Conservation (phyloP, 2,888 invertebrate genomes). For the Allophyes oxyacanthae region DNA sequence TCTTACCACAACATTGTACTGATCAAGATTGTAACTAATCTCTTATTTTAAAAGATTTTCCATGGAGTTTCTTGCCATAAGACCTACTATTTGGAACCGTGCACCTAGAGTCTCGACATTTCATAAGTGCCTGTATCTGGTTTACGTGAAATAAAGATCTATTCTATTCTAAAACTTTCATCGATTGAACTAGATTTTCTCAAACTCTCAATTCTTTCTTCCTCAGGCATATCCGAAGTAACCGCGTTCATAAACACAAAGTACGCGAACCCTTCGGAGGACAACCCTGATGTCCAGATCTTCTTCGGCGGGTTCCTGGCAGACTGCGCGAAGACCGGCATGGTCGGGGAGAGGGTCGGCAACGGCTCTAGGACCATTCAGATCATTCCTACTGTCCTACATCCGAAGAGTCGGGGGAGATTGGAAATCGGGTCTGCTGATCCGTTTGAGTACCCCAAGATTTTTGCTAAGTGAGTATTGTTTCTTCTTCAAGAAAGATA, state of each 20-base stretch:
- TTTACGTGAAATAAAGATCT: too few relatives aligned
- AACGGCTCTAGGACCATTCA: slow-evolving; percentile 91
- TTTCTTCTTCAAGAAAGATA: too few relatives aligned
- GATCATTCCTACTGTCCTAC: slow-evolving; percentile 94
- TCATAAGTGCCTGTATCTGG: too few relatives aligned
- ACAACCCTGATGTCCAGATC: slow-evolving; percentile 95
- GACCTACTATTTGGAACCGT: too few relatives aligned
- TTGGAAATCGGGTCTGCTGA: slow-evolving; percentile 93
- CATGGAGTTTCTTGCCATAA: too few relatives aligned
- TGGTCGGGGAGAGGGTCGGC: slow-evolving; percentile 94
- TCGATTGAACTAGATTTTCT: neutral
- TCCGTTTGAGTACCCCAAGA: slow-evolving; percentile 94
- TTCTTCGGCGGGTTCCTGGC: slow-evolving; percentile 97
- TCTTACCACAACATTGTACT: too few relatives aligned
- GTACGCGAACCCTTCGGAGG: slow-evolving; percentile 92
- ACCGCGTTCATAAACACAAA: slow-evolving; percentile 95
- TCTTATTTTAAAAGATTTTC: too few relatives aligned
- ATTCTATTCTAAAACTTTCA: too few relatives aligned
- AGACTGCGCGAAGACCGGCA: slow-evolving; percentile 95
- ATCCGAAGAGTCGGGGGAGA: slow-evolving; percentile 96
- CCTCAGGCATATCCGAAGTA: slow-evolving; percentile 93
- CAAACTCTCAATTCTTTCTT: neutral
- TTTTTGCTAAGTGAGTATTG: slow-evolving; percentile 93
- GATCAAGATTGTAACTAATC: too few relatives aligned
- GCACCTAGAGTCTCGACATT: too few relatives aligned